Base-by-base conservation (phyloP, 2,113 vertebrate genomes). In the Alces alces region DNA sequence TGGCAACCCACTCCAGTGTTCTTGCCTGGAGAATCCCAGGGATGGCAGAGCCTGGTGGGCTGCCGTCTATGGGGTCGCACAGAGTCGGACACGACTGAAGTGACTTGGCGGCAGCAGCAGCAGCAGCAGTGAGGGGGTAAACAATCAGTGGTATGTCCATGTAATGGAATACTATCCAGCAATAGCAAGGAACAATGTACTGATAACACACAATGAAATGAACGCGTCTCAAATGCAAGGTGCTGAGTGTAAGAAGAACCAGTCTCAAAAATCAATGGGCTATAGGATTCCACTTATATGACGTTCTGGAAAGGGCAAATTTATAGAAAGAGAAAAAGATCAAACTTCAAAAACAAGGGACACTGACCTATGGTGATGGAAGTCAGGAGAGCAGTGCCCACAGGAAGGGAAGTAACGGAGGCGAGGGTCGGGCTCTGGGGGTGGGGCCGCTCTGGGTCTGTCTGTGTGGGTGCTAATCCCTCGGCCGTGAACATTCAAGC, bases 141-240 rank as follows among this genome's bases (percentile, higher is more conserved):
- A 30, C 16, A 36, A 12, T 1, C 36, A 6, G 27, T 11, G 54
- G 28, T 25, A 16, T 47, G 28, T 10, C 28, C 33, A 43, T 8
- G 33, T 50, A 3, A 2, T 13, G 39, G 54, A 89, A 33, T 57
- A 33, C 28, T 80, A 58, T 1, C 10, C 73, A 47, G 43, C 79
- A 28, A 33, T 11, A 8, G 45, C 64, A 25, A 91, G 61, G 54
- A 50, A 30, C 33, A 5, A 8, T 5, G 25, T 9, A 5, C 2
- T 0, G 45, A n/a, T 4, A 25, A 86, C 3, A 36, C 5, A 5
- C 11, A 5, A 25, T 6, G 0, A 0, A 27, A 33, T 10, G n/a
- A 6, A 1, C 0, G 1, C 2, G 2, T 21, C 82, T 64, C 47
- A 11, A 50, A 55, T 27, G 13, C 58, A 2, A 15, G 14, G 9